Evolutionary conservation across 2,888 invertebrate genomes (phyloP), one percentile per base, ranked within the genome.

Genomic region (Metopia argyrocephala): DNA sequence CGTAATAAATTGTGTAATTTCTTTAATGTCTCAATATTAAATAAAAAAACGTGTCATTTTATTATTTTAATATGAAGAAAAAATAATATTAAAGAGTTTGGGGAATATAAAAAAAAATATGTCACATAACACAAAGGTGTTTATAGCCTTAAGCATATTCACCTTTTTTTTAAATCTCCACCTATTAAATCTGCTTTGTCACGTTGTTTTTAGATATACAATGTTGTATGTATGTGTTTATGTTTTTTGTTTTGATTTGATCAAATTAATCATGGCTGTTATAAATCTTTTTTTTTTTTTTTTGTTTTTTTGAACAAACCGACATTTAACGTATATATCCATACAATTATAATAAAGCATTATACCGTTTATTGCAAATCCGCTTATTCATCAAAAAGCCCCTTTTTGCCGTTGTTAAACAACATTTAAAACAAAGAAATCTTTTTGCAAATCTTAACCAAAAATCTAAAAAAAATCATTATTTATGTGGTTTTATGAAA

Each of bases 401-500:
- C 64, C 48, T 73, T 48, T 9, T 54, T 52, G 3, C 9, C 15
- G 25, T 2, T 15, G 45, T 48, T 28, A 50, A 12, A 59, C n/a
- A 50, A 23, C 59, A 59, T 18, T 70, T 20, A 61, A 21, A 50
- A 23, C 50, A 59, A 25, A 59, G 25, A 61, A 65, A 74, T 65
- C 48, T 74, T 64, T n/a, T 28, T 18, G 15, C 18, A 73, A 64
- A 74, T 74, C 45, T 48, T 65, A 74, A 65, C 38, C 27, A 23
- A 45, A 61, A 56, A 76, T 69, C 62, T 76, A 25, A 31, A 62
- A 62, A 50, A 46, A 69, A 46, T 56, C 46, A 54, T 50, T 56
- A 27, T 56, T 52, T 52, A 52, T 15, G n/a, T 65, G 18, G 18
- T 45, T 56, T 71, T 48, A 61, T 31, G 31, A 31, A 64, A 76